phyloP scores from a whole-genome alignment of 1,140 invertebrate genomes.

The Samia ricini region DNA sequence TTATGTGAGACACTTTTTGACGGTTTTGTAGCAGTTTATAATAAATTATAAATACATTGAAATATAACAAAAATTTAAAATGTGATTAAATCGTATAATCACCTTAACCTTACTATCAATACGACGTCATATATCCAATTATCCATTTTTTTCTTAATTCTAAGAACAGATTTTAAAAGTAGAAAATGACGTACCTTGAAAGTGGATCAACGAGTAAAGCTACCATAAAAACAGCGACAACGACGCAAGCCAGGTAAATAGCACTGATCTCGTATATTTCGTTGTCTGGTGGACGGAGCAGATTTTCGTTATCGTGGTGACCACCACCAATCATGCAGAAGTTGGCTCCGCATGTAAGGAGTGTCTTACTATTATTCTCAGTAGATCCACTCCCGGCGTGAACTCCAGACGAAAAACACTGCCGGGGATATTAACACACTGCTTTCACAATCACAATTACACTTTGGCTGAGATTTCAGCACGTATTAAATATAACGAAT shows the following conservation, averaged over 20 bases:
- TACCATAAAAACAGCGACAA: conserved; percentile 91
- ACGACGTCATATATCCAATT: no score
- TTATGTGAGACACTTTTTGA: no score
- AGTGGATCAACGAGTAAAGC: conserved; percentile 93
- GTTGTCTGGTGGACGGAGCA: conserved; percentile 86
- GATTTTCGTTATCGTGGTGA: conserved; percentile 81
- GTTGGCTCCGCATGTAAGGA: conserved; percentile 87
- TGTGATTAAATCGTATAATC: no score
- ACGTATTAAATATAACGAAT: conserved; percentile 1
- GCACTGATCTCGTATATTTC: conserved; percentile 93
- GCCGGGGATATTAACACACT: conserved; percentile 32
- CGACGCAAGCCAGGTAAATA: conserved; percentile 92
- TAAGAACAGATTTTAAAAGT: background rate
- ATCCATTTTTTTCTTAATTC: no score
- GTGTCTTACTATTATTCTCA: conserved; percentile 76
- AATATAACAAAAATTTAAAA: no score
- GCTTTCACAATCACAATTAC: conserved; percentile 4
- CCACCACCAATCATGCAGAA: conserved; percentile 86
- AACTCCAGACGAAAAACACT: conserved; percentile 88
- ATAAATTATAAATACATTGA: no score
- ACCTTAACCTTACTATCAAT: no score
- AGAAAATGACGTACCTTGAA: conserved; percentile 80
- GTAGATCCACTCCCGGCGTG: conserved; percentile 78
- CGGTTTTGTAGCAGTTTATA: no score
- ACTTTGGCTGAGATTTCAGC: conserved; percentile 4